A percentile compares a stretch with the other conserved stretches of the same genome.
phyloP scores from a whole-genome alignment of 92 coral and sea anemone species.

The Parazoanthus atlanticus region DNA sequence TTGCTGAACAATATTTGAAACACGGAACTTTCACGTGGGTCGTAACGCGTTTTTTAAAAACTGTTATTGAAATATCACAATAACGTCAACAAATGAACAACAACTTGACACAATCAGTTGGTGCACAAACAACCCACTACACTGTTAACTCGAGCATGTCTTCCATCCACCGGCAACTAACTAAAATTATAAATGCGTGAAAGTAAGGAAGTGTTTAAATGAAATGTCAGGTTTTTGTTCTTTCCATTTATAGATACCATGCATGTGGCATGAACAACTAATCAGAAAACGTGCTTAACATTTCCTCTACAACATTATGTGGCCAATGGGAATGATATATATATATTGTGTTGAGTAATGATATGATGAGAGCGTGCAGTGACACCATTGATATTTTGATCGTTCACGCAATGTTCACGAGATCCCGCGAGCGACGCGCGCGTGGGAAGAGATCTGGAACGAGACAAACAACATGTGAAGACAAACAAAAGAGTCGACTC shows the following conservation, averaged over 20 bases:
- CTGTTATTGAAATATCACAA: background rate
- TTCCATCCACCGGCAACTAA: background rate
- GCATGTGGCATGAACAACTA: background rate
- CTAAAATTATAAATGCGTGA: background rate
- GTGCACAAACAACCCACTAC: conserved; percentile 15
- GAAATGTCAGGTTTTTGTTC: background rate
- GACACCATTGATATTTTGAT: background rate
- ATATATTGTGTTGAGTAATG: background rate
- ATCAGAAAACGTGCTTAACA: background rate
- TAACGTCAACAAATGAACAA: conserved; percentile 1
- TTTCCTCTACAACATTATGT: too few relatives aligned
- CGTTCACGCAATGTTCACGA: background rate
- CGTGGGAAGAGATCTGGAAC: conserved; percentile 18
- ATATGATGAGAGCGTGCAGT: background rate
- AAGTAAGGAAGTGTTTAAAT: background rate
- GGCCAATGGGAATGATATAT: background rate
- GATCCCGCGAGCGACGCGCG: background rate
- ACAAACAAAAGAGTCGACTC: background rate
- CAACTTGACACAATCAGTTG: background rate
- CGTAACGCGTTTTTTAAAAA: background rate
- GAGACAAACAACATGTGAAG: conserved; percentile 37
- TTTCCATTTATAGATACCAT: too few relatives aligned
- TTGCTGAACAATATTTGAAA: too few relatives aligned
- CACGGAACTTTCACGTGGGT: too few relatives aligned
- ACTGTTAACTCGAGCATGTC: background rate